Evolutionary conservation across 2,888 invertebrate species (phyloP), one percentile per base, ranked within the genome.

Genomic region (Platypus cylindrus): DNA sequence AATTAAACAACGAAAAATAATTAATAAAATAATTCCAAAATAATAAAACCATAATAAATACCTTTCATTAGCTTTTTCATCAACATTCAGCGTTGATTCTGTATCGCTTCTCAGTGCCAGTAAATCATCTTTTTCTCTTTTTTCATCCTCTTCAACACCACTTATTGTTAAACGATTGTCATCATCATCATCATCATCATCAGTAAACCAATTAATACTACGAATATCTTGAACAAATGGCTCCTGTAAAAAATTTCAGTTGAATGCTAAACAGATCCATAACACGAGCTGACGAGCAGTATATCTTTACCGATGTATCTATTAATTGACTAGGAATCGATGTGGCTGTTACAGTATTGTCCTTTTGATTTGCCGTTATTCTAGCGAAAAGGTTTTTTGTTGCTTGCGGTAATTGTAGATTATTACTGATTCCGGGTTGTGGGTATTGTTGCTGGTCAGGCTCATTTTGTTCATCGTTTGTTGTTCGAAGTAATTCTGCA

Each of bases 131-230:
- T 39, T 33, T 20, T 43, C 37, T 32, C 35, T 36, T 26, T 24
- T 36, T 5, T 26, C 39, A 17, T 59, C 57, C 5, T 60, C 60
- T 31, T 50, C 56, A 36, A 60, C 63, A 14, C 52, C 65, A 33
- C 64, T 57, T 17, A 62, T 62, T 9, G 56, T 60, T 37, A 62
- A 44, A 14, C 55, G 48, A 36, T 55, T 51, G 17, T 53, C 52
- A 29, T 54, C 54, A 20, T 78, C 81, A 49, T 77, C 78, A 47
- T 80, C 81, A 47, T 80, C 81, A 47, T 83, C 83, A 54, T 82
- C 83, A 2, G 83, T 84, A 54, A 84, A 85, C 78, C 84, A 84
- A 59, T 78, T 75, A 36, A 58, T 58, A 33, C 55, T 56, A 26
- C 48, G 48, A 3, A 51, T 52, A 9, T 56, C 49, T 14, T 46